Conservation (phyloP, 2,797 vertebrate species). For the Lycodopsis pacificus region DNA sequence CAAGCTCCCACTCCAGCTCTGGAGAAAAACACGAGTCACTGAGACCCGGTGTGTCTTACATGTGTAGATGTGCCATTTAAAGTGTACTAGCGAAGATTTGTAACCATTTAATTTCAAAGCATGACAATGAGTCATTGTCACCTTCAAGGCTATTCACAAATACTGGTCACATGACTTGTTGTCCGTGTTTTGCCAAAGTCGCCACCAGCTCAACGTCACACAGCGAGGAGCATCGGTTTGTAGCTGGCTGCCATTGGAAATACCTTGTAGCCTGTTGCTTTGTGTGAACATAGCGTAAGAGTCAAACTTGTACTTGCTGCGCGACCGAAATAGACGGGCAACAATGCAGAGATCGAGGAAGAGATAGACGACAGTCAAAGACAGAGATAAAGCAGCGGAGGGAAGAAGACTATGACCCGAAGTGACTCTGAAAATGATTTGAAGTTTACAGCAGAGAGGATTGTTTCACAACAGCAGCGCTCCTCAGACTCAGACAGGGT, state of each 20-base stretch:
- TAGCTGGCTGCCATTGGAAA: too few relatives aligned
- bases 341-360: neutral
- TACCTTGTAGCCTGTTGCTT: neutral
- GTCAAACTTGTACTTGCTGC: neutral
- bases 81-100: neutral
- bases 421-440: slow-evolving; percentile 3
- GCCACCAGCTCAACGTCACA: neutral
- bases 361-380: neutral
- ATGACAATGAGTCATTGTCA: neutral
- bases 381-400: slow-evolving; percentile 4
- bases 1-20: neutral
- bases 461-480: slow-evolving; percentile 10
- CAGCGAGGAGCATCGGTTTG: neutral
- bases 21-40: neutral
- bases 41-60: neutral
- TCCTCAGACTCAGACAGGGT: slow-evolving; percentile 19
- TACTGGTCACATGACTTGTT: neutral
- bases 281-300: neutral
- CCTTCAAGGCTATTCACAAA: neutral
- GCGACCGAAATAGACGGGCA: slow-evolving; percentile 6
- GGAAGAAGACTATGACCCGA: slow-evolving; percentile 7
- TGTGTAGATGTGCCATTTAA: neutral
- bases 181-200: neutral
- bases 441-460: slow-evolving; percentile 8
- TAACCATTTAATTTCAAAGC: neutral